A percentile compares a stretch with the other conserved stretches of the same genome.
Evolutionary conservation across 2,888 invertebrate genomes (phyloP).

Genomic region (Cheilosia impressa): DNA sequence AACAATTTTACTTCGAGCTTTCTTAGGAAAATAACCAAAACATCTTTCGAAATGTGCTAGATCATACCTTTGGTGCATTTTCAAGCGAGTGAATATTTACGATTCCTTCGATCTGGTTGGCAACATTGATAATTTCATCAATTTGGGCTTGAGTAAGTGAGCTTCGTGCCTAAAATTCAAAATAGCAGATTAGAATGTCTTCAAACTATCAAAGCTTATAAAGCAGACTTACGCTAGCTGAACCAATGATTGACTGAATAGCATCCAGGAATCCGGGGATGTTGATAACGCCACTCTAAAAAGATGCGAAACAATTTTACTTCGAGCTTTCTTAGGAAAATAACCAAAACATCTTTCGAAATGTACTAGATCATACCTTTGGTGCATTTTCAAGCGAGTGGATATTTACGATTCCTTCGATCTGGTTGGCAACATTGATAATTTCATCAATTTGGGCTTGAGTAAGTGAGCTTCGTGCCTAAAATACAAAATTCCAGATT

Average conservation of each 20-base stretch:
- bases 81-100: constrained; percentile 31
- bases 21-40: neutral
- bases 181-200: neutral
- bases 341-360: neutral
- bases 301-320: neutral
- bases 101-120: constrained; percentile 40
- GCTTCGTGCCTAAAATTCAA: neutral
- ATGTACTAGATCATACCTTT: neutral
- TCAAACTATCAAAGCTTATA: too few species aligned
- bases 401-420: constrained; percentile 49
- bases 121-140: constrained; percentile 1
- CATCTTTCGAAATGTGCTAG: neutral
- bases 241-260: constrained; percentile 1
- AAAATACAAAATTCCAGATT: neutral
- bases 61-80: neutral
- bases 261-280: constrained; percentile 14
- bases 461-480: constrained; percentile 7
- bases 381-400: neutral
- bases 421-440: constrained; percentile 1
- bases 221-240: neutral
- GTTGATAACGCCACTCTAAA: constrained; percentile 10
- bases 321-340: neutral
- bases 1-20: neutral
- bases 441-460: constrained; percentile 11
- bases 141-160: constrained; percentile 15